phyloP scores from a whole-genome alignment of 2,888 invertebrate genomes.

The Tipula unca region DNA sequence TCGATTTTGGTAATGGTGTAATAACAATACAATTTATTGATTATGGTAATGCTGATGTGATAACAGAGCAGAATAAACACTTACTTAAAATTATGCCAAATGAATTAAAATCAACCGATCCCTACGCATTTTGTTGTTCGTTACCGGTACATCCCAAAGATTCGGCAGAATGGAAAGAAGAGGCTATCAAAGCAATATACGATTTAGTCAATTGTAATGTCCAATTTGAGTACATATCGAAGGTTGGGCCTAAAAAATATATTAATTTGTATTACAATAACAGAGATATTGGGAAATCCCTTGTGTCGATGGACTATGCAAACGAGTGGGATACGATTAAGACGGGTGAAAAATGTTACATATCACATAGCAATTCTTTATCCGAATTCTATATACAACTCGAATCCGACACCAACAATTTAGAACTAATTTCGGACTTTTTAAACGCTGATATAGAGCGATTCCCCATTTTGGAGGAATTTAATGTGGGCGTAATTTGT shows the following conservation, averaged over 20 bases:
- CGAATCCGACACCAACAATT: constrained; percentile 51
- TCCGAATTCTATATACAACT: constrained; percentile 73
- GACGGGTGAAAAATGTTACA: constrained; percentile 55
- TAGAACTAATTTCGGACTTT: constrained; percentile 51
- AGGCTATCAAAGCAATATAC: constrained; percentile 51
- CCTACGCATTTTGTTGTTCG: constrained; percentile 54
- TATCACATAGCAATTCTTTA: constrained; percentile 65
- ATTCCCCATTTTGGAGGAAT: constrained; percentile 44
- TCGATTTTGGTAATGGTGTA: constrained; percentile 67
- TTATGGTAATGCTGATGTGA: constrained; percentile 68
- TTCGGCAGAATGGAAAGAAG: constrained; percentile 56
- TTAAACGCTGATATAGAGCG: constrained; percentile 46
- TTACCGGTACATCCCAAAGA: constrained; percentile 58
- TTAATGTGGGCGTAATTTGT: constrained; percentile 49
- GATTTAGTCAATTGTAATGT: constrained; percentile 36
- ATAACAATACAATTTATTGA: constrained; percentile 71
- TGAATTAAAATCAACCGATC: constrained; percentile 47
- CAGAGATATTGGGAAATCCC: constrained; percentile 51
- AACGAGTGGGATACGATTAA: constrained; percentile 46
- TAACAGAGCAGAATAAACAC: constrained; percentile 50
- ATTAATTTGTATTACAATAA: constrained; percentile 57
- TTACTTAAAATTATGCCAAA: constrained; percentile 55
- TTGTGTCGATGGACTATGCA: constrained; percentile 37
- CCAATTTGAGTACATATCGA: constrained; percentile 40
- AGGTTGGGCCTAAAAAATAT: constrained; percentile 37